Evolutionary conservation across 1,140 invertebrate species (phyloP), one percentile per base, ranked within the genome.

Genomic region (Drosophila mayri): DNA sequence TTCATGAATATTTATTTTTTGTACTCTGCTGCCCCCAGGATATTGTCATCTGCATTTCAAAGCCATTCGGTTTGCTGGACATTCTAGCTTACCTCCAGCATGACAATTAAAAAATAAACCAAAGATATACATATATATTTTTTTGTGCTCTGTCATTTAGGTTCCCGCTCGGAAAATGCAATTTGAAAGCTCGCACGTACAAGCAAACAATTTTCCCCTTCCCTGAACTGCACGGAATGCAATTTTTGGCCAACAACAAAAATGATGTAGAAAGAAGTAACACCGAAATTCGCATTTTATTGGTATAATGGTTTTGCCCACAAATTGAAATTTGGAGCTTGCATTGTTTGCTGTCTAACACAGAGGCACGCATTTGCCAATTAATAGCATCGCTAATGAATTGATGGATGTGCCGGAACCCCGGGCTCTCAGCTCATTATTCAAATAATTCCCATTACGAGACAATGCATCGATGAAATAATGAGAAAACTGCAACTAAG

Each of bases 271-370:
- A 49, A 14, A 32, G 28, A 40, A 41, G 12, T n/a, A 28, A n/a
- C 32, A 14, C 8, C 14, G 16, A 35, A 70, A 55, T 25, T 54
- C 35, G 46, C 7, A 57, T 40, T 57, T 35, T 54, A 35, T 67
- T 46, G 30, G 25, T 28, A 30, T 44, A 59, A 49, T 60, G 38
- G 43, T 14, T 59, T 70, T 16, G 16, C 18, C 22, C 28, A 10
- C 25, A 57, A 76, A 76, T 59, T 46, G 16, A 61, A 46, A 59
- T 59, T 59, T 40, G 3, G 3, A 35, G 22, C 50, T 40, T 41
- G n/a, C 62, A 76, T 70, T 81, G 58, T 81, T 63, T 22, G 20
- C 63, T n/a, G 12, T 37, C 18, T 40, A 38, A 41, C 30, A 38
- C 38, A 67, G 37, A 4, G 20, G 35, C 32, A 16, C 4, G 16